A percentile compares a stretch with the other conserved stretches of the same genome.
phyloP scores from a whole-genome alignment of 1,140 invertebrate species.

The Drosophila ohnishii region DNA sequence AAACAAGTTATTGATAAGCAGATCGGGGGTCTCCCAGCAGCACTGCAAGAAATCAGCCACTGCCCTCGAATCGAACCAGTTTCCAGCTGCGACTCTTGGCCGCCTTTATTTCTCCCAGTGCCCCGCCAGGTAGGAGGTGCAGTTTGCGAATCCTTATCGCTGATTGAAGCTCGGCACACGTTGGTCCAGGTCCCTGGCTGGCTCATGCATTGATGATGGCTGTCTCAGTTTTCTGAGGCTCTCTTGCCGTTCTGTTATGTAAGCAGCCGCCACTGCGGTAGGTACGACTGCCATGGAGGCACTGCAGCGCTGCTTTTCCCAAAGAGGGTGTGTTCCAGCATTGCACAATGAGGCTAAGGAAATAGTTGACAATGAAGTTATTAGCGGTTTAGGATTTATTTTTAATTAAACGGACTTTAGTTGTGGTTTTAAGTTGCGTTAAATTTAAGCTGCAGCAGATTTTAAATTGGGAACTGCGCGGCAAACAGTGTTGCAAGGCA shows the following conservation, averaged over 20 bases:
- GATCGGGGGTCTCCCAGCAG: constrained; percentile 50
- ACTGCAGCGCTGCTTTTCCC: neutral
- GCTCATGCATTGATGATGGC: constrained; percentile 68
- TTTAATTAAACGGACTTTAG: neutral
- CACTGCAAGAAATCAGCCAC: constrained; percentile 58
- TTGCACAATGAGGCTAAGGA: constrained; percentile 11
- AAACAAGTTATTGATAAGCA: constrained; percentile 80
- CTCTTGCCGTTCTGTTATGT: constrained; percentile 61
- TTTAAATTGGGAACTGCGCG: constrained; percentile 16
- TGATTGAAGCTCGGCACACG: constrained; percentile 77
- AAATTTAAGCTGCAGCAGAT: neutral
- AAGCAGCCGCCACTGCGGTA: constrained; percentile 68
- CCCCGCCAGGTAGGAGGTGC: constrained; percentile 73
- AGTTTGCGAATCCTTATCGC: constrained; percentile 70
- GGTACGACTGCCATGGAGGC: constrained; percentile 39
- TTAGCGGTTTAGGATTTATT: neutral
- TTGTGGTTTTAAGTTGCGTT: neutral
- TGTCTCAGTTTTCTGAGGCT: constrained; percentile 57
- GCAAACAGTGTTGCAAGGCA: constrained; percentile 27
- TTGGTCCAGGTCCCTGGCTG: constrained; percentile 57
- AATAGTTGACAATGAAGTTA: constrained; percentile 30
- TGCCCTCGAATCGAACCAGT: constrained; percentile 21
- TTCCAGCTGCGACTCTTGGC: neutral
- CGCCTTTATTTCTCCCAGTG: constrained; percentile 57
- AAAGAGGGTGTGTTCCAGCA: constrained; percentile 20